Evolutionary conservation across 2,888 invertebrate species (phyloP).

Genomic region (Nephrocerus scutellatus): DNA sequence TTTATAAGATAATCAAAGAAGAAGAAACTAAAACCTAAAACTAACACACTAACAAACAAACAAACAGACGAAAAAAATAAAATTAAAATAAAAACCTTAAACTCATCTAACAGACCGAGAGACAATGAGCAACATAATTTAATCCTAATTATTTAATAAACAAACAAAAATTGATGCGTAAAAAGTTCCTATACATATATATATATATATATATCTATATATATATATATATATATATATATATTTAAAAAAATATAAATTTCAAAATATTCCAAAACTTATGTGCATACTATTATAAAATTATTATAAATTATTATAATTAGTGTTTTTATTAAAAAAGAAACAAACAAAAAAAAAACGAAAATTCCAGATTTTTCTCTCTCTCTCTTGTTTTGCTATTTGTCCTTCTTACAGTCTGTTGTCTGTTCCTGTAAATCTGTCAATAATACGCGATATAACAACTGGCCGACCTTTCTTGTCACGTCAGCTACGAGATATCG

Average conservation of each 20-base stretch:
- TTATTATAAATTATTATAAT: too few species aligned
- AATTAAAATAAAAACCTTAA: slow-evolving; percentile 7
- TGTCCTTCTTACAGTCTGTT: too few species aligned
- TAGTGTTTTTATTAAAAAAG: too few species aligned
- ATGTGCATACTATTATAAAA: slow-evolving; percentile 33
- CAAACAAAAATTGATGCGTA: slow-evolving; percentile 19
- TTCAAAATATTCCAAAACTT: not conserved
- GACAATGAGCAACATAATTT: slow-evolving; percentile 17
- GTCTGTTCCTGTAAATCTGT: too few species aligned
- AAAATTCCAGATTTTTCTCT: too few species aligned
- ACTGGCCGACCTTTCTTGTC: too few species aligned
- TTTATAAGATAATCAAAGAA: slow-evolving; percentile 8
- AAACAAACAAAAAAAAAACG: too few species aligned
- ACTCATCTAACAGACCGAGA: slow-evolving; percentile 14
- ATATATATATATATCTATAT: slow-evolving; percentile 5
- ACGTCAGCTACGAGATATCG: too few species aligned
- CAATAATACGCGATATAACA: too few species aligned
- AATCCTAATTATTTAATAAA: slow-evolving; percentile 4
- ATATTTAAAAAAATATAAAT: slow-evolving; percentile 15
- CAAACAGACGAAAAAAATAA: slow-evolving; percentile 12
- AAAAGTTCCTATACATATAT: slow-evolving; percentile 24
- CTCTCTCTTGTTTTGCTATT: too few species aligned
- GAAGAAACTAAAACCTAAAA: slow-evolving; percentile 7
- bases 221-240: slow-evolving; percentile 19
- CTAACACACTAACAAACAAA: slow-evolving; percentile 11